Evolutionary conservation across 2,888 invertebrate species (phyloP), one percentile per base, ranked within the genome.

Genomic region (Mythimna ferrago): DNA sequence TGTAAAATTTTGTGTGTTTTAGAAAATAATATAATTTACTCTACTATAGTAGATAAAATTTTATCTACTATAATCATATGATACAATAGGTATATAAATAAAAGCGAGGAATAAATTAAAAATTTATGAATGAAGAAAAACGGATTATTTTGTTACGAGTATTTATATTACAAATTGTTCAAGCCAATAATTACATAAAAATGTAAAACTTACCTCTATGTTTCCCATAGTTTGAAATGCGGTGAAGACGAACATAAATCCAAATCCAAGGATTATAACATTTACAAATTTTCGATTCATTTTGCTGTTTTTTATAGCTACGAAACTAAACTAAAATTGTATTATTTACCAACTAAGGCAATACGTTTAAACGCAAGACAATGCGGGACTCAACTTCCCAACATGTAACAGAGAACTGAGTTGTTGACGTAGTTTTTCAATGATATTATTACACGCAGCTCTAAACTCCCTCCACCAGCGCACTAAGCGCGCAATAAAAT

Each of bases 141-240:
- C 2, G 6, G 1, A 1, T 32, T 32, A 2, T 32, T 32, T 32
- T 32, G 3, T 32, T n/a, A n/a, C n/a, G n/a, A n/a, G n/a, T n/a
- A n/a, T 32, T 32, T 32, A 60, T 35, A 2, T 51, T 41, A 53
- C 19, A 60, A 61, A 80, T n/a, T 54, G n/a, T 6, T 58, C 26
- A 54, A 38, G 19, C 11, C 10, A 35, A 9, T 73, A 14, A n/a
- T 32, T 57, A 65, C 14, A 53, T 6, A 41, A 44, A 41, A 81
- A 62, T 44, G 1, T 19, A 11, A 51, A 66, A 72, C 97, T 97
- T 96, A 99, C 99, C 98, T 99, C 98, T 89, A 99, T 99, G 94
- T 99, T 99, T 84, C 99, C 98, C 97, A 99, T 98, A 63, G 99
- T 99, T 97, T 99, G 99, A 94, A 99, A 99, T 57, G 99, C 99